Conservation (phyloP, 2,888 invertebrate genomes). For the Agapetus fuscipes region DNA sequence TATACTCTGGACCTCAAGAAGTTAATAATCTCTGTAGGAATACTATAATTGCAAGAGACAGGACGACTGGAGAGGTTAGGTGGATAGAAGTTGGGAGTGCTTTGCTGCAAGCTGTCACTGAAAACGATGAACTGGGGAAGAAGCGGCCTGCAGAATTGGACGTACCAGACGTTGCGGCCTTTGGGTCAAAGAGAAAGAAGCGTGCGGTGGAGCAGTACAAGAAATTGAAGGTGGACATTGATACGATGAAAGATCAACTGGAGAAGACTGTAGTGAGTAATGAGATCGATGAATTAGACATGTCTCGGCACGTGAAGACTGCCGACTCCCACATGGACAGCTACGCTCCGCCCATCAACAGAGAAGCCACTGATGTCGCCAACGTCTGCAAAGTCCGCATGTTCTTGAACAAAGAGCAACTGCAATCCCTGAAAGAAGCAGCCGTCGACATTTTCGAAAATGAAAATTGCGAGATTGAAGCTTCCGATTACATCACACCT, state of each 20-base stretch:
- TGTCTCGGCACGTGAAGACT: slow-evolving; percentile 4
- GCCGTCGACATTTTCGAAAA: slow-evolving; percentile 22
- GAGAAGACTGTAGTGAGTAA: slow-evolving; percentile 14
- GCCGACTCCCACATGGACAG: slow-evolving; percentile 2
- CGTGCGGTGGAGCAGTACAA: slow-evolving; percentile 15
- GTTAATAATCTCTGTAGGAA: slow-evolving; percentile 9
- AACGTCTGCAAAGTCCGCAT: slow-evolving; percentile 30
- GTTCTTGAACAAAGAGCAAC: slow-evolving; percentile 27
- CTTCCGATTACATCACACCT: slow-evolving; percentile 12
- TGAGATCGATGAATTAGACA: slow-evolving; percentile 9
- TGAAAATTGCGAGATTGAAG: slow-evolving; percentile 14
- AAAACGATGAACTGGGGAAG: slow-evolving; percentile 2
- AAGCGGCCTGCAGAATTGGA: slow-evolving; percentile 3
- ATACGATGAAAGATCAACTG: slow-evolving; percentile 18
- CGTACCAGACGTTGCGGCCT: slow-evolving; percentile 9
- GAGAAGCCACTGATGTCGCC: slow-evolving; percentile 25
- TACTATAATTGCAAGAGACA: slow-evolving; percentile 23
- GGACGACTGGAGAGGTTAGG: slow-evolving; percentile 28
- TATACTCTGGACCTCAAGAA: slow-evolving; percentile 10
- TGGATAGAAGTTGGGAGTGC: slow-evolving; percentile 26
- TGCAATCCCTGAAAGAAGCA: slow-evolving; percentile 25
- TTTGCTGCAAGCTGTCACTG: slow-evolving; percentile 10
- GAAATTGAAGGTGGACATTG: slow-evolving; percentile 14
- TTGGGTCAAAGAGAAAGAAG: slow-evolving; percentile 18
- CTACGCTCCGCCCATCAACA: slow-evolving; percentile 23